Evolutionary conservation across 2,888 invertebrate species (phyloP).

Genomic region (Halictus ligatus): DNA sequence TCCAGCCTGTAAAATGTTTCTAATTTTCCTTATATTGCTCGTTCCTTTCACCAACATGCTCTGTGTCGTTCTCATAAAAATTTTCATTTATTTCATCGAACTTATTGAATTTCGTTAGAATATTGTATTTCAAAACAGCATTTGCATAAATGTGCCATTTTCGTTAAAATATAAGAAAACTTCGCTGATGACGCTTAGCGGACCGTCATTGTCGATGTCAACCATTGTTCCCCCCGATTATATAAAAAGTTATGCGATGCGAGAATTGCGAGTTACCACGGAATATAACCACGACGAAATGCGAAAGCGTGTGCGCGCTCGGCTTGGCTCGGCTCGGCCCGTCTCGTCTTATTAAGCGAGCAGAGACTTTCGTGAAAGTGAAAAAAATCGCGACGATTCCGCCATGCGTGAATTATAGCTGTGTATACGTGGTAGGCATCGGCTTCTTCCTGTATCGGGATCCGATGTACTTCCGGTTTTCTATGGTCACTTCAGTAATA

Average conservation of each 20-base stretch:
- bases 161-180: neutral
- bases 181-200: neutral
- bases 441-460: conserved; percentile 71
- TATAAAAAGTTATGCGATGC: conserved; percentile 51
- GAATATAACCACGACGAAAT: conserved; percentile 37
- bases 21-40: too few species aligned
- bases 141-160: neutral
- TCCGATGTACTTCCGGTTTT: conserved; percentile 77
- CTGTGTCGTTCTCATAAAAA: too few species aligned
- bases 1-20: too few species aligned
- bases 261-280: conserved; percentile 40
- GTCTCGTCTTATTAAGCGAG: conserved; percentile 40
- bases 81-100: too few species aligned
- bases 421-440: conserved; percentile 57
- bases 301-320: conserved; percentile 41
- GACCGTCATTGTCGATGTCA: neutral
- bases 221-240: conserved; percentile 32
- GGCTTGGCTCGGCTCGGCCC: neutral
- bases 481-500: conserved; percentile 72
- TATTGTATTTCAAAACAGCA: neutral
- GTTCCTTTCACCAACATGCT: too few species aligned
- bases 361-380: conserved; percentile 78
- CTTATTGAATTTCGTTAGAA: too few species aligned
- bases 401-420: conserved; percentile 80
- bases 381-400: conserved; percentile 80